A percentile compares a stretch with the other conserved stretches of the same genome.
Evolutionary conservation across 2,797 vertebrate species (phyloP).

Genomic region (Steatocranus sp.): DNA sequence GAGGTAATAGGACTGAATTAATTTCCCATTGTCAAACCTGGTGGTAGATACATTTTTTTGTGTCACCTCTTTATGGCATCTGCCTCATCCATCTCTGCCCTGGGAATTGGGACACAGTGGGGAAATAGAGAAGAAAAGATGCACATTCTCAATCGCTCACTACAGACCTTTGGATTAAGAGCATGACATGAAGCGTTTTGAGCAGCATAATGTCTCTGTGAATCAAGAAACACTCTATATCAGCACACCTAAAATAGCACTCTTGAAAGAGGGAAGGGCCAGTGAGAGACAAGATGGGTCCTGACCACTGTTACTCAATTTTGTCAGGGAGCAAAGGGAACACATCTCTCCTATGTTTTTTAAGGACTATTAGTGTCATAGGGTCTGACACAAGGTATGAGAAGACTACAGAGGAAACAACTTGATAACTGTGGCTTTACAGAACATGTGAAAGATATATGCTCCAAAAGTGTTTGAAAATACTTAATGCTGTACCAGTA

Average conservation of each 20-base stretch:
- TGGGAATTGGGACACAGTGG: conserved; percentile 25
- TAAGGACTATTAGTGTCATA: conserved; percentile 63
- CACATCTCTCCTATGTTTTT: conserved; percentile 53
- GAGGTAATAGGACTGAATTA: conserved; percentile 34
- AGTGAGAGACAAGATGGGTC: conserved; percentile 17
- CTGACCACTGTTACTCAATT: conserved; percentile 32
- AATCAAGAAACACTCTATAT: conserved; percentile 28
- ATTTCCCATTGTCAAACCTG: conserved; percentile 55
- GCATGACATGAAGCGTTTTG: conserved; percentile 38
- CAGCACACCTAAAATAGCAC: conserved; percentile 24
- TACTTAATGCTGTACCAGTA: conserved; percentile 9
- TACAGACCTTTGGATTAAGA: conserved; percentile 39
- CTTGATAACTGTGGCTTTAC: conserved; percentile 24
- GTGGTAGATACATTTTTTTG: conserved; percentile 38
- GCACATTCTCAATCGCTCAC: conserved; percentile 20
- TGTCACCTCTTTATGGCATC: conserved; percentile 31
- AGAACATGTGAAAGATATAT: conserved; percentile 18
- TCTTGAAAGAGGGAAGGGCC: neutral
- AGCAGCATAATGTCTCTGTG: conserved; percentile 38
- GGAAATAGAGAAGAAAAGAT: conserved; percentile 19
- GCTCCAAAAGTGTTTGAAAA: conserved; percentile 38
- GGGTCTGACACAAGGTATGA: conserved; percentile 29
- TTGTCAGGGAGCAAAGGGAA: conserved; percentile 50
- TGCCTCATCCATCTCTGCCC: conserved; percentile 10
- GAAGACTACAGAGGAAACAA: conserved; percentile 36